Conservation (phyloP, 2,113 vertebrate species). For the Microcebus tavaratra region DNA sequence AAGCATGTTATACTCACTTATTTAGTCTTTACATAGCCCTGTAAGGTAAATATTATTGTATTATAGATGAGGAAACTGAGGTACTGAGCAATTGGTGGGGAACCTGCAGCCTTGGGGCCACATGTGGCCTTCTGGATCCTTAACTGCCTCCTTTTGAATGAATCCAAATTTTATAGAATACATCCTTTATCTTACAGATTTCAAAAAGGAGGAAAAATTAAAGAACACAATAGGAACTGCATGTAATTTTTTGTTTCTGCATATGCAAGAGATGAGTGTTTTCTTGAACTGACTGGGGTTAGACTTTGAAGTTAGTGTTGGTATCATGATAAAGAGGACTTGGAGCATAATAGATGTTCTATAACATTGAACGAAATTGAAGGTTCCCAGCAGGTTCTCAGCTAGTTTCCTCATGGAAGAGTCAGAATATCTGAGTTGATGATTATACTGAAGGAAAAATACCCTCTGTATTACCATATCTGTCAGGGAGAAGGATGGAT, state of each 20-base stretch:
- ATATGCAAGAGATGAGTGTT: background rate
- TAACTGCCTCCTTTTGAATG: no score
- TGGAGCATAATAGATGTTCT: background rate
- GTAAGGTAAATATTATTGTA: background rate
- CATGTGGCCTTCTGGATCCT: background rate
- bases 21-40: background rate
- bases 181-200: background rate
- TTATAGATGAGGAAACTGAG: background rate
- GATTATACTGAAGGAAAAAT: slow-evolving; percentile 22
- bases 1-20: background rate
- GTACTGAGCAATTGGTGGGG: background rate
- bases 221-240: background rate
- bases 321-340: background rate
- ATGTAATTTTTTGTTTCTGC: background rate
- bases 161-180: no score
- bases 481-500: slow-evolving; percentile 60
- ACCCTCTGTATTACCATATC: slow-evolving; percentile 27
- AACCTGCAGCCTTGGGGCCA: no score
- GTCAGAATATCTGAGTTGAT: slow-evolving; percentile 44
- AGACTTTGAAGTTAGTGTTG: background rate
- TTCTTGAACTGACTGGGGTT: background rate
- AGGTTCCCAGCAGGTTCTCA: background rate
- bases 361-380: background rate
- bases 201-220: background rate
- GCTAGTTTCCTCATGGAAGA: slow-evolving; percentile 27